Evolutionary conservation across 2,888 invertebrate species (phyloP).

Genomic region (Brachypalpus laphriformis): DNA sequence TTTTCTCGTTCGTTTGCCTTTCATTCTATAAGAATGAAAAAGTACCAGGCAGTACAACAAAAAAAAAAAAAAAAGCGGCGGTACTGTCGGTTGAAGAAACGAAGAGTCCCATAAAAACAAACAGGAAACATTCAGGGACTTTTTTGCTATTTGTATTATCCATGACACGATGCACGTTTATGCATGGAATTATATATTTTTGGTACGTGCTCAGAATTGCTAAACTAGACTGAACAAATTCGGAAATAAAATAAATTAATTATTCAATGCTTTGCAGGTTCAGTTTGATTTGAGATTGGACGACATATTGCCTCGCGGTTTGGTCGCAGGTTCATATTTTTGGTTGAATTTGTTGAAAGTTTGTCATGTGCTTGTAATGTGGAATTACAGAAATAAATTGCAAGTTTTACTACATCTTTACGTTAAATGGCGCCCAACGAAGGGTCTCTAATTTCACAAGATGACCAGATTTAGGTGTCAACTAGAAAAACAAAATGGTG

Average conservation of each 20-base stretch:
- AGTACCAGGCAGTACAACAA: not conserved
- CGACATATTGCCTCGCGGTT: conserved; percentile 8
- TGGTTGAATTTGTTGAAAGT: not conserved
- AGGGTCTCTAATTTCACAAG: too few relatives aligned
- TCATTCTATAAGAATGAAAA: conserved; percentile 19
- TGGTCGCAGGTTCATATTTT: not conserved
- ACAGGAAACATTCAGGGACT: conserved; percentile 48
- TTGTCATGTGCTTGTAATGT: too few relatives aligned
- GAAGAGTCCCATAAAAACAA: conserved; percentile 28
- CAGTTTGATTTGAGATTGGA: conserved; percentile 30
- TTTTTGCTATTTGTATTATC: conserved; percentile 21
- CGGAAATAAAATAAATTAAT: conserved; percentile 36
- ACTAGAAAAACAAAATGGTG: too few relatives aligned
- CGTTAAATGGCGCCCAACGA: too few relatives aligned
- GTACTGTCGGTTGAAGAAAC: not conserved
- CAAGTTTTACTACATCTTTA: too few relatives aligned
- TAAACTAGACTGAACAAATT: conserved; percentile 13
- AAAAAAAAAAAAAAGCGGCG: not conserved
- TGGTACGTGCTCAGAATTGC: conserved; percentile 50
- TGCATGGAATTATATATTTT: conserved; percentile 46
- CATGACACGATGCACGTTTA: conserved; percentile 37
- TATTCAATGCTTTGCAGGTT: conserved; percentile 35
- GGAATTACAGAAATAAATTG: too few relatives aligned
- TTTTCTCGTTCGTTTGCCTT: not conserved
- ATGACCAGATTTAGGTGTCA: too few relatives aligned